Percentiles rank a stretch among this genome's conserved stretches.
Conservation (phyloP, 2,888 invertebrate species). For the Invenusta paracnida region DNA sequence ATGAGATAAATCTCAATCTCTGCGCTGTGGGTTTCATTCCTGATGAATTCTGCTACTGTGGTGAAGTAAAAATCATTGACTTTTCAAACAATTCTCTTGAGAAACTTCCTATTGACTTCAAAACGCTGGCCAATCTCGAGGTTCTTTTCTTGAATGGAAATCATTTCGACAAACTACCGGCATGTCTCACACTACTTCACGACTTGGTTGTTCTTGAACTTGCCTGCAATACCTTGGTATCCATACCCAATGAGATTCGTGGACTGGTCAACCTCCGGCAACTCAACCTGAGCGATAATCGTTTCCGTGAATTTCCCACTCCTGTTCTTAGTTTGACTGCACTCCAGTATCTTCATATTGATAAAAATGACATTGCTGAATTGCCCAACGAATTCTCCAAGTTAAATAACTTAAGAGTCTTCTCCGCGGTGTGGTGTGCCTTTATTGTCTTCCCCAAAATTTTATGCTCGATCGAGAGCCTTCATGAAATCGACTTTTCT, state of each 20-base stretch:
- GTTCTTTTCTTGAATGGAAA: constrained; percentile 5
- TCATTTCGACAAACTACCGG: constrained; percentile 3
- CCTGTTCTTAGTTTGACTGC: not conserved
- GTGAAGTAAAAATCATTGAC: not conserved
- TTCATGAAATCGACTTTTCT: constrained; percentile 1
- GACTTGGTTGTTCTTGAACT: constrained; percentile 15
- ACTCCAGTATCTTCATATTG: constrained; percentile 1
- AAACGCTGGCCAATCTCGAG: not conserved
- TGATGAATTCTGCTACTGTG: constrained; percentile 28
- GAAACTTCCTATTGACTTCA: constrained; percentile 7
- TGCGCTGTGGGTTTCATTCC: constrained; percentile 4
- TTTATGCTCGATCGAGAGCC: not conserved
- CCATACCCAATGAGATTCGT: not conserved
- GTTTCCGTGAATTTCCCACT: not conserved
- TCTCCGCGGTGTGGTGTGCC: not conserved
- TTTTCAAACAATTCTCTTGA: not conserved
- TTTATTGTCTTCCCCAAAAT: constrained; percentile 7
- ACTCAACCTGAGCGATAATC: not conserved
- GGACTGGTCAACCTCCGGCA: not conserved
- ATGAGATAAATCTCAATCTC: not conserved
- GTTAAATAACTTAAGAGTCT: not conserved
- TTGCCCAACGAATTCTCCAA: not conserved
- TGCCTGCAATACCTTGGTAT: not conserved
- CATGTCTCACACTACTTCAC: not conserved
- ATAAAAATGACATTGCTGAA: not conserved